These are phyloP conservation scores for Daktulosphaira vitifoliae DNA, from an alignment of 1,140 invertebrate genomes.

Conservation along the genomic window DNA sequence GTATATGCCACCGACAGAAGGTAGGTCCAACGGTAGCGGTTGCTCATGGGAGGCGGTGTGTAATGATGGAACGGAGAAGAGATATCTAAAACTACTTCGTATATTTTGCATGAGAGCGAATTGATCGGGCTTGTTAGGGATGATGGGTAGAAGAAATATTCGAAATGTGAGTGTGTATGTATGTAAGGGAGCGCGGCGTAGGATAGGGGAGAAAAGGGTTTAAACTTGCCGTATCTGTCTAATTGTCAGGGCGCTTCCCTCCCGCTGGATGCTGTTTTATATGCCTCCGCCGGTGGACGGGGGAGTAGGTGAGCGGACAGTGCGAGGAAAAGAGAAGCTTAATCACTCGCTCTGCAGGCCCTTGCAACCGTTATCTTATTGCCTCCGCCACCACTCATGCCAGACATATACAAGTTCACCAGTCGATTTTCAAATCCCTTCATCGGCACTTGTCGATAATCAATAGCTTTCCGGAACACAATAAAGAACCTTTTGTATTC, in stretches of 20 bases:
- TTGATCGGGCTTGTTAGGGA: slow-evolving; percentile 30
- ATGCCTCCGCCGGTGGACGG: background rate
- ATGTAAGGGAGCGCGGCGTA: slow-evolving; percentile 39
- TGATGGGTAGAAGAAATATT: slow-evolving; percentile 32
- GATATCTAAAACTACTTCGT: slow-evolving; percentile 30
- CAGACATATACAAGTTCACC: slow-evolving; percentile 13
- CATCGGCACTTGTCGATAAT: slow-evolving; percentile 29
- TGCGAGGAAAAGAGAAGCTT: slow-evolving; percentile 4
- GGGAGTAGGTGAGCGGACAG: background rate
- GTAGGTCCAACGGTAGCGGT: no score
- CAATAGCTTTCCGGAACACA: background rate
- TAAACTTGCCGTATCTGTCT: slow-evolving; percentile 34
- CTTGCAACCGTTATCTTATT: slow-evolving; percentile 30
- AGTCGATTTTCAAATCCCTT: slow-evolving; percentile 25
- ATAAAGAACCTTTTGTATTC: slow-evolving; percentile 5
- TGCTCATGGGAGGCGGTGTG: no score
- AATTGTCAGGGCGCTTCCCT: slow-evolving; percentile 27
- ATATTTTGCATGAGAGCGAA: slow-evolving; percentile 31
- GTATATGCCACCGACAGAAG: background rate
- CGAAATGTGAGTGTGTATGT: slow-evolving; percentile 35
- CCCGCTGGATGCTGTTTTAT: background rate
- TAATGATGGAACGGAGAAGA: no score
- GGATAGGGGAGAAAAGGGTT: slow-evolving; percentile 36
- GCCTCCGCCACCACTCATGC: slow-evolving; percentile 4
- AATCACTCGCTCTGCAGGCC: slow-evolving; percentile 32